These are phyloP conservation scores for Branchinecta lindahli DNA, from an alignment of 1,140 invertebrate genomes.

Conservation along the genomic window DNA sequence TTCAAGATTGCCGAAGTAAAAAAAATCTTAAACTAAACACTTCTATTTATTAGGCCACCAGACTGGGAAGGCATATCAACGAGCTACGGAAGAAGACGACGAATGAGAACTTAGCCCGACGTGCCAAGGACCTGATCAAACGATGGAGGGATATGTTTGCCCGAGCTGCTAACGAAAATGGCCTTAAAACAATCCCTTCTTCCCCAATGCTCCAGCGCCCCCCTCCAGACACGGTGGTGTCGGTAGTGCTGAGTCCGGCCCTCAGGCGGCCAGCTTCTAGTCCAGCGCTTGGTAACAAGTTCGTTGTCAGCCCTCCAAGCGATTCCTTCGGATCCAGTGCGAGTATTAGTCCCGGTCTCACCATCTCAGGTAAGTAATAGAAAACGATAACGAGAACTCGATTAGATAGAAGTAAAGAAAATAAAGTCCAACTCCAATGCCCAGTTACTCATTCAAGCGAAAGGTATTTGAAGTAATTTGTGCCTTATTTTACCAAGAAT, in stretches of 20 bases:
- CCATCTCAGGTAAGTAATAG: constrained; percentile 11
- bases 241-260: constrained; percentile 17
- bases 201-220: constrained; percentile 24
- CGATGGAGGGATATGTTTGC: constrained; percentile 67
- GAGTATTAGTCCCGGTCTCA: constrained; percentile 27
- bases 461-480: no score
- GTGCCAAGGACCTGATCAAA: constrained; percentile 76
- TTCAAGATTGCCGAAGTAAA: no score
- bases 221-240: constrained; percentile 21
- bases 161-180: constrained; percentile 18
- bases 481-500: no score
- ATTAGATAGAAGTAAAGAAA: no score
- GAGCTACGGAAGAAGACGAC: constrained; percentile 68
- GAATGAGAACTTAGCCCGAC: constrained; percentile 61
- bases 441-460: no score
- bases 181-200: constrained; percentile 19
- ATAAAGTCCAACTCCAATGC: no score
- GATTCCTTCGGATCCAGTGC: constrained; percentile 25
- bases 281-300: constrained; percentile 9
- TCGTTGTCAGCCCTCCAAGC: constrained; percentile 2
- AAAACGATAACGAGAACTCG: neutral
- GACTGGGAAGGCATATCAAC: constrained; percentile 86
- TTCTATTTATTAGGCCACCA: constrained; percentile 43
- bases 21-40: no score
- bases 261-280: constrained; percentile 16